phyloP scores from a whole-genome alignment of 1,140 invertebrate species.

The Oedothorax gibbosus region DNA sequence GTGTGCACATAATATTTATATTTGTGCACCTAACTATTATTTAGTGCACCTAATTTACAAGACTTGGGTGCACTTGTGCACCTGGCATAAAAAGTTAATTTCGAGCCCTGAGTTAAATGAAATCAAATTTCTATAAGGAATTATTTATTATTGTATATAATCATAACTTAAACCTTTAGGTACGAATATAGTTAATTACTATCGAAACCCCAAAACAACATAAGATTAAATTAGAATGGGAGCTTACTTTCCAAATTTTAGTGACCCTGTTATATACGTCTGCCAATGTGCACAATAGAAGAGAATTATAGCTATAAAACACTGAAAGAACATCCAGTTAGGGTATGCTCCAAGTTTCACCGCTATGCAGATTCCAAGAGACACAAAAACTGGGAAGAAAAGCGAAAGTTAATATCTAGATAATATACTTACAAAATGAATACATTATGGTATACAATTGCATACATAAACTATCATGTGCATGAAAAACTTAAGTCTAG shows the following conservation, averaged over 20 bases:
- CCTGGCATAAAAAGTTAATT: no score
- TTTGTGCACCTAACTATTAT: no score
- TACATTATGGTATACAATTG: background rate
- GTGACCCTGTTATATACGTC: slow-evolving; percentile 93
- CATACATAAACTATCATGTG: background rate
- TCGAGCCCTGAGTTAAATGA: no score
- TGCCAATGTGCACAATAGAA: slow-evolving; percentile 99
- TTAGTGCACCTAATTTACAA: no score
- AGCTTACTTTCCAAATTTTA: slow-evolving; percentile 86
- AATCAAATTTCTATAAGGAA: no score
- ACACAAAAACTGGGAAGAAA: slow-evolving; percentile 87
- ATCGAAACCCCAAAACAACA: no score
- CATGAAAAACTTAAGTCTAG: background rate
- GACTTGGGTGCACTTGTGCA: no score
- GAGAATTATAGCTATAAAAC: slow-evolving; percentile 93
- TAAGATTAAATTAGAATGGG: no score
- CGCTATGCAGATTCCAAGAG: slow-evolving; percentile 90
- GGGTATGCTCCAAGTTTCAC: slow-evolving; percentile 91
- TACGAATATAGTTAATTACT: no score
- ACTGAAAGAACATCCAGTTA: slow-evolving; percentile 94
- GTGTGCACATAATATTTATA: no score
- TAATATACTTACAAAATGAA: background rate
- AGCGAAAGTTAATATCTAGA: background rate
- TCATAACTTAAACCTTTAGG: no score
- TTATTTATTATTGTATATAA: no score